Evolutionary conservation across 2,888 invertebrate genomes (phyloP), one percentile per base, ranked within the genome.

Genomic region (Argyresthia goedartella): DNA sequence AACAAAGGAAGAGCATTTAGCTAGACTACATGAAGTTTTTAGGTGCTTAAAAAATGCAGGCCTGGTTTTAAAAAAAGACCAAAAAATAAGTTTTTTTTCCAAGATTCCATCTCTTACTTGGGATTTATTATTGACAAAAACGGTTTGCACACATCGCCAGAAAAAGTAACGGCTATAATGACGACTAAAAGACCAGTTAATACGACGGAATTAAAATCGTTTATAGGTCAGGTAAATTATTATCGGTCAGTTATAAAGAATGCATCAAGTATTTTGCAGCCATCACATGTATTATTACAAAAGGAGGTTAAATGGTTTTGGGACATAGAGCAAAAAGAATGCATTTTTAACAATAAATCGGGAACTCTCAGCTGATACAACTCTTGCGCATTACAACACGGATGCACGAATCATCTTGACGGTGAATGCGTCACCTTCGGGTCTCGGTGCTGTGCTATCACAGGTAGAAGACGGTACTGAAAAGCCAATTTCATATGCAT

Each of bases 401-500:
- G 11, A 41, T 15, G 41, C 42, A 14, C n/a, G 13, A 16, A 13
- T 50, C 16, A 16, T 39, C 16, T 16, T 50, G 13, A 43, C 43
- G 2, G 43, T 43, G 43, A 13, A 43, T 13, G 43, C 43, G 6
- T 43, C 43, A 43, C 13, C 43, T 1, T n/a, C n/a, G 13, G 43
- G 43, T 4, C 13, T 43, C 8, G 43, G 43, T n/a, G 43, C 43
- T 13, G 13, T 43, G 8, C 13, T 43, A 43, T 43, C 43, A 8
- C 43, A 43, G 9, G 9, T 36, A 7, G 36, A 36, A 7, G 36
- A 36, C 9, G 36, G 36, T 8, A 9, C 9, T 36, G 36, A 36
- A 36, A 7, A 9, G 7, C 36, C 36, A 36, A 9, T 36, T 9
- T 36, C 52, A 8, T 56, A 43, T 47, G 53, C 52, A 1, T 56